Evolutionary conservation across 1,140 invertebrate species (phyloP).

Genomic region (Diorhabda sublineata): DNA sequence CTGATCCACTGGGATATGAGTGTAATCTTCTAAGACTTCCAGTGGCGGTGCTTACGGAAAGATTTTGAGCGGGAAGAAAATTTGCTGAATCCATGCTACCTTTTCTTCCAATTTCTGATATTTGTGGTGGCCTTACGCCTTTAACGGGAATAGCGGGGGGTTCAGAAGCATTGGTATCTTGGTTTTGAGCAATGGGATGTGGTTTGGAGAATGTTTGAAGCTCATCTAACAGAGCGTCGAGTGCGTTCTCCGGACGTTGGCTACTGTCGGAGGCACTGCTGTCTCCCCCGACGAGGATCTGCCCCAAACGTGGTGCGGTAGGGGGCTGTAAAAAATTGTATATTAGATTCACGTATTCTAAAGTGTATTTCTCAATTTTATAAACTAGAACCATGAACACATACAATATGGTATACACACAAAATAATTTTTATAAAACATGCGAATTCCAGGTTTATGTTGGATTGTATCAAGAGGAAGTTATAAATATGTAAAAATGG

Average conservation of each 20-base stretch:
- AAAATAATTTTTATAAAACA: too few species aligned
- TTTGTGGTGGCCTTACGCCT: slow-evolving; percentile 44
- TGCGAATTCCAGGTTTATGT: too few species aligned
- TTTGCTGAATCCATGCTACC: slow-evolving; percentile 54
- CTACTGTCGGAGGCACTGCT: slow-evolving; percentile 57
- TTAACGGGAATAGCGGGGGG: slow-evolving; percentile 43
- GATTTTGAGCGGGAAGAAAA: slow-evolving; percentile 42
- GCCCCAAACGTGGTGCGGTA: slow-evolving; percentile 62
- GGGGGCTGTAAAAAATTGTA: slow-evolving; percentile 48
- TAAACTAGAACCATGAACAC: too few species aligned
- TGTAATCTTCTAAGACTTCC: slow-evolving; percentile 64
- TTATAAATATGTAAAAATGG: too few species aligned
- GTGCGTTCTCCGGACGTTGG: slow-evolving; percentile 81
- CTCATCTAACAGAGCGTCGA: slow-evolving; percentile 92
- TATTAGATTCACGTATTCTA: neutral
- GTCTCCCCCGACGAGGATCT: slow-evolving; percentile 63
- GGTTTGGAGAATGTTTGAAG: slow-evolving; percentile 79
- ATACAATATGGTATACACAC: too few species aligned
- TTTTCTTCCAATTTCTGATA: slow-evolving; percentile 53
- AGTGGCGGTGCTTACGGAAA: slow-evolving; percentile 44
- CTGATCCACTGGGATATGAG: slow-evolving; percentile 71
- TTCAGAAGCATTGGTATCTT: slow-evolving; percentile 32
- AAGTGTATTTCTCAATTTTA: too few species aligned
- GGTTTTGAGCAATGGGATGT: slow-evolving; percentile 41
- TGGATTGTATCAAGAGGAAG: too few species aligned